phyloP scores from a whole-genome alignment of 2,797 vertebrate genomes.

The Antennarius maculatus region DNA sequence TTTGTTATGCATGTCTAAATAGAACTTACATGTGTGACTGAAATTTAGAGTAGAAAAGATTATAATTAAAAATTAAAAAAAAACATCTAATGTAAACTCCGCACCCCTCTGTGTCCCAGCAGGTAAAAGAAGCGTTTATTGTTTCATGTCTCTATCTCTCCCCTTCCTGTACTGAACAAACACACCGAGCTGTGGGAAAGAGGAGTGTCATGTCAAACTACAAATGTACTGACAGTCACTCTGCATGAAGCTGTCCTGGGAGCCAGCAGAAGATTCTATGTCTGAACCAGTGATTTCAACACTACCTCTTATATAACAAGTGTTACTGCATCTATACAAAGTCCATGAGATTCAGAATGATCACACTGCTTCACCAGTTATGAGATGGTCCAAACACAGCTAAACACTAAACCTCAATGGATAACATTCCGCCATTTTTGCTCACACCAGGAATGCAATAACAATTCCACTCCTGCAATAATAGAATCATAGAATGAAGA shows the following conservation, averaged over 20 bases:
- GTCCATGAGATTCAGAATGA: conserved; percentile 9
- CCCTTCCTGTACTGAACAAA: conserved; percentile 42
- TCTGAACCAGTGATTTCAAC: conserved; percentile 44
- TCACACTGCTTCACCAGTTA: not conserved
- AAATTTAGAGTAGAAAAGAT: not conserved
- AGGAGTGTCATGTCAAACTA: conserved; percentile 31
- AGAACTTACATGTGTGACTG: not conserved
- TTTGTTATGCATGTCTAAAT: not conserved
- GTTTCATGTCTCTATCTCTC: conserved; percentile 35
- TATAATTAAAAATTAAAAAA: not conserved
- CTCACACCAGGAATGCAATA: not conserved
- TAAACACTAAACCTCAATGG: not conserved
- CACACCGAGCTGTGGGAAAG: conserved; percentile 12
- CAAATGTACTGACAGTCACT: conserved; percentile 26
- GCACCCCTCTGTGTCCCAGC: conserved; percentile 8
- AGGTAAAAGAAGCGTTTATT: conserved; percentile 47
- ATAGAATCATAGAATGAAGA: not conserved
- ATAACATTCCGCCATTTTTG: conserved; percentile 2
- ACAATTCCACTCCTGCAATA: not conserved
- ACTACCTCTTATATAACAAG: conserved; percentile 57
- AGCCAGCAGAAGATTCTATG: conserved; percentile 35
- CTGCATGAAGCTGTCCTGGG: conserved; percentile 9
- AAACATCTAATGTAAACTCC: conserved; percentile 42
- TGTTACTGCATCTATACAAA: conserved; percentile 22
- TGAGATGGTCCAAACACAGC: not conserved